Evolutionary conservation across 2,888 invertebrate genomes (phyloP), one percentile per base, ranked within the genome.

Genomic region (Himalopsyche kuldschensis): DNA sequence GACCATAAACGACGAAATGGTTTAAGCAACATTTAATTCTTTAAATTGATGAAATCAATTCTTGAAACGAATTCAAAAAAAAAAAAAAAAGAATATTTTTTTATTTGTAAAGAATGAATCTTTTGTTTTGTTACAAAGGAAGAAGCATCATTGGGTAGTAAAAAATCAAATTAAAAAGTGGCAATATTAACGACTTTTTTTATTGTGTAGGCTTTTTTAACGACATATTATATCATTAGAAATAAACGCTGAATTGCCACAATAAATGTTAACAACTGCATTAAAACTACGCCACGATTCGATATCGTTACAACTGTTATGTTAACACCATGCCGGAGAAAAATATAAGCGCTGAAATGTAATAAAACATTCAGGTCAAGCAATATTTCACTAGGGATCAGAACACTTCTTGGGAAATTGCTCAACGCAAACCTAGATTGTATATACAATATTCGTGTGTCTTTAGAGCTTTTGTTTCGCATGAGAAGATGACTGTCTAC

Each of bases 301-400:
- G 82, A 84, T 84, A 80, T 69, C 69, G 27, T 27, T 15, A 30
- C 69, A 27, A 27, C 69, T 69, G 69, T 27, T 11, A 69, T 69
- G 69, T 69, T 69, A 69, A 69, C 80, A 79, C 46, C 75, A 81
- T 76, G 35, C 75, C 32, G 79, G 76, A 77, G 69, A 69, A 69
- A 69, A 82, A 81, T 81, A 83, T 85, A 69, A 78, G 85, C 79
- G 55, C 83, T 80, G 41, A 75, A 48, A 63, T 55, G 81, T 80
- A 83, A 82, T 85, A 85, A 85, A 85, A 80, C 81, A 83, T 83
- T 82, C 82, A 78, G 83, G 79, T 75, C 81, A 48, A 46, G 79
- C 76, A 78, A 85, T 83, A 85, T 85, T 83, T 85, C 83, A 82
- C 82, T 24, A 32, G 77, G 80, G 82, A 78, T 80, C 85, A 83